Base-by-base conservation (phyloP, 2,888 invertebrate genomes). In the Phasia obesa region DNA sequence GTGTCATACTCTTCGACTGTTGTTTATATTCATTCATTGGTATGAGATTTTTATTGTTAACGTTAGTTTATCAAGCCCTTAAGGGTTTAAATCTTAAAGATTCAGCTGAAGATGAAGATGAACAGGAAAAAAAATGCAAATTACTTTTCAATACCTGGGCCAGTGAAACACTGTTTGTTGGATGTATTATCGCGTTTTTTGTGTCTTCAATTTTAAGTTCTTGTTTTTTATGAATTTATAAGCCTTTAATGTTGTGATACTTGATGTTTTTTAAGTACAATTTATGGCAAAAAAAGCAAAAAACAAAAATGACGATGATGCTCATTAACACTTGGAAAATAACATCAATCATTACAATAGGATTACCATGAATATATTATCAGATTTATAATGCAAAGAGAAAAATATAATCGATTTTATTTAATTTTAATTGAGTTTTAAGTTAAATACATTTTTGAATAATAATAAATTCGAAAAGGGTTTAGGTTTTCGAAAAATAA, bases 91-190 rank as follows among this genome's bases (percentile, higher is more conserved):
- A n/a, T n/a, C n/a, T n/a, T n/a, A 42, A 53, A 44, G 51, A 69
- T 23, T 60, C 44, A 47, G 60, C 64, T 27, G 2, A 47, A 75
- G 65, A 65, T 69, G 62, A 35, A 51, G 38, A 42, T 49, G n/a
- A 15, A n/a, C n/a, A n/a, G n/a, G n/a, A n/a, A n/a, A 69, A 74
- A 69, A 82, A 67, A 83, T 83, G 79, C 67, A 83, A 83, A 83
- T 83, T 83, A 76, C 83, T 67, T 79, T 79, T 83, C 83, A 83
- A 83, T 79, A 79, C 75, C 60, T 60, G 64, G 44, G 19, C 13
- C 57, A 49, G 17, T 25, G 44, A 55, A 76, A 44, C 75, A 38
- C 69, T n/a, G n/a, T n/a, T n/a, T n/a, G n/a, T n/a, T n/a, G 38
- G 53, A 38, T 57, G 59, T 60, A 51, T 69, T 60, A 60, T 51